phyloP scores from a whole-genome alignment of 2,113 vertebrate genomes.

The Hystrix cristata region DNA sequence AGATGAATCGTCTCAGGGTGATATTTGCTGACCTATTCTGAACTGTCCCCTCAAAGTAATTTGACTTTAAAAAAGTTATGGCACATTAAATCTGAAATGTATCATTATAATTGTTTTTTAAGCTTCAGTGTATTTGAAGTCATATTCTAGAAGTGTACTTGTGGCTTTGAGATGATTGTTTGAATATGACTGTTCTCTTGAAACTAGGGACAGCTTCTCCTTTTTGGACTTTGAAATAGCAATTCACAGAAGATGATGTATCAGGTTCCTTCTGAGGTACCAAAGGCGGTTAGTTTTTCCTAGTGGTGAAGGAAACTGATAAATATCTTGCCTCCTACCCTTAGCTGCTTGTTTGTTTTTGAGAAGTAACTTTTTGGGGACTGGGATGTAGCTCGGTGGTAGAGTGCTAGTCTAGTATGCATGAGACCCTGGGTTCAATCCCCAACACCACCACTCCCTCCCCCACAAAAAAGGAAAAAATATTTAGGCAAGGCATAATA shows the following conservation, averaged over 20 bases:
- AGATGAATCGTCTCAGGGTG: not conserved
- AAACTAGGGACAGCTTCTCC: not conserved
- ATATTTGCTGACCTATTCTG: not conserved
- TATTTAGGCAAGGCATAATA: not conserved
- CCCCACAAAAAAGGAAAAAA: not conserved
- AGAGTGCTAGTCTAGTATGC: not conserved
- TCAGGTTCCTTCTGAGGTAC: not conserved
- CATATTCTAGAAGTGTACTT: not conserved
- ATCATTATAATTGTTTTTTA: conserved; percentile 14
- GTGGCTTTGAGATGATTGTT: not conserved
- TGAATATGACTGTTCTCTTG: not conserved
- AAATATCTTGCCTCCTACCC: not conserved
- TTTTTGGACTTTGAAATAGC: not conserved
- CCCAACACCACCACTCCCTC: not conserved
- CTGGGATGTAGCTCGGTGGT: not conserved
- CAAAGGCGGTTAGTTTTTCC: not conserved
- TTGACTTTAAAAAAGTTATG: not conserved
- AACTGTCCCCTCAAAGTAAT: conserved; percentile 27
- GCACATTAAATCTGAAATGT: not conserved
- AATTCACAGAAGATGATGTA: accelerated
- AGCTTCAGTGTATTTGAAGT: not conserved
- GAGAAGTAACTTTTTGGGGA: not conserved
- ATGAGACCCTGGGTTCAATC: not conserved
- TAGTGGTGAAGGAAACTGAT: not conserved
- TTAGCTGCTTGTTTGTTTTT: not conserved